Percentiles rank a stretch among this genome's conserved stretches.
phyloP scores from a whole-genome alignment of 1,140 invertebrate genomes.

The Anoplophora glabripennis region DNA sequence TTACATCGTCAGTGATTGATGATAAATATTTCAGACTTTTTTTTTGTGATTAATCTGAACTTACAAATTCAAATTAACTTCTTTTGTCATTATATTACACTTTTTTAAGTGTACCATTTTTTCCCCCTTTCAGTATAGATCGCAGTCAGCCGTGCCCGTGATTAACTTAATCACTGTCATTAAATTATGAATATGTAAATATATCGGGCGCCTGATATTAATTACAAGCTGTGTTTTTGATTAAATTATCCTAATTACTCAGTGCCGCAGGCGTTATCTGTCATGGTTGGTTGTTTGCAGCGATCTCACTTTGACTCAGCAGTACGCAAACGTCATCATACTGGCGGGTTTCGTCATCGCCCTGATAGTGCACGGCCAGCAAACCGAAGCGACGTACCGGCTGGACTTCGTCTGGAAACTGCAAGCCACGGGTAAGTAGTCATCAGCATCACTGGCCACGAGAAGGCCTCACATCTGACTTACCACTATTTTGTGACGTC shows the following conservation, averaged over 20 bases:
- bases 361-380: constrained; percentile 81
- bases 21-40: too few species aligned
- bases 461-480: too few species aligned
- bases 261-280: constrained; percentile 2
- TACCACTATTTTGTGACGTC: too few species aligned
- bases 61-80: too few species aligned
- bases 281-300: constrained; percentile 19
- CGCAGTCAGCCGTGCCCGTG: too few species aligned
- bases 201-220: background rate
- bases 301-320: constrained; percentile 40
- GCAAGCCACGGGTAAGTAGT: constrained; percentile 70
- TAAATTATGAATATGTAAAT: background rate
- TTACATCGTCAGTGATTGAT: too few species aligned
- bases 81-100: too few species aligned
- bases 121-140: too few species aligned
- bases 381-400: constrained; percentile 82
- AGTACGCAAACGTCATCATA: constrained; percentile 58
- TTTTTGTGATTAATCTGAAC: too few species aligned
- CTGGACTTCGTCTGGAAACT: constrained; percentile 94
- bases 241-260: constrained; percentile 9
- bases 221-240: background rate
- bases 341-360: constrained; percentile 67
- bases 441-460: too few species aligned
- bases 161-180: too few species aligned
- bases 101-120: too few species aligned